phyloP scores from a whole-genome alignment of 2,113 vertebrate genomes.

The Albula goreensis region DNA sequence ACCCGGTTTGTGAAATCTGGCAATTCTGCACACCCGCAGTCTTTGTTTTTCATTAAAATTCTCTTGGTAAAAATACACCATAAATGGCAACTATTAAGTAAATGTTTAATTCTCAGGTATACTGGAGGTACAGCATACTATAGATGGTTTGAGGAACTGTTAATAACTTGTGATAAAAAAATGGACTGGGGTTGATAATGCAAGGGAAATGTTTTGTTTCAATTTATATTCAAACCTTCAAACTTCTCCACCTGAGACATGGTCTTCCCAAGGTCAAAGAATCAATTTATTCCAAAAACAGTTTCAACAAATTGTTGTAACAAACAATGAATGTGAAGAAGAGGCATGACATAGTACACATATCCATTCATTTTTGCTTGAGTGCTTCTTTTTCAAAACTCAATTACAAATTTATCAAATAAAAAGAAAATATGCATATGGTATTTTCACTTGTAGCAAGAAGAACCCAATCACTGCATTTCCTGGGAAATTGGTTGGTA shows the following conservation, averaged over 20 bases:
- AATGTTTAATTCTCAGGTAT: not conserved
- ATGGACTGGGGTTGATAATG: no score
- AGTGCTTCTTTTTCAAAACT: no score
- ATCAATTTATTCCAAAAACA: not conserved
- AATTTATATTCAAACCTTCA: not conserved
- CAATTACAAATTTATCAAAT: no score
- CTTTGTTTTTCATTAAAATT: not conserved
- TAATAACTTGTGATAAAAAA: no score
- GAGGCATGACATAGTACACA: not conserved
- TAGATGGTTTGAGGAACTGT: no score
- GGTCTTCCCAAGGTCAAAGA: not conserved
- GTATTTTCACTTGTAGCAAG: no score
- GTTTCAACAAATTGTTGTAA: not conserved
- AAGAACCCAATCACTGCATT: no score
- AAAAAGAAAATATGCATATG: no score
- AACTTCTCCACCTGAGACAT: not conserved
- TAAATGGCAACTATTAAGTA: not conserved
- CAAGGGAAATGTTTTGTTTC: not conserved
- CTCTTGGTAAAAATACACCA: not conserved
- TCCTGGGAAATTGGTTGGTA: no score
- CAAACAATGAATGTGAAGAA: not conserved
- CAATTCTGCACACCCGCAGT: not conserved
- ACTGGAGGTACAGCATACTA: no score
- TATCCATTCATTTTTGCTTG: not conserved
- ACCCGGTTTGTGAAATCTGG: not conserved